phyloP scores from a whole-genome alignment of 2,797 vertebrate genomes.

The Notolepis coatsorum region DNA sequence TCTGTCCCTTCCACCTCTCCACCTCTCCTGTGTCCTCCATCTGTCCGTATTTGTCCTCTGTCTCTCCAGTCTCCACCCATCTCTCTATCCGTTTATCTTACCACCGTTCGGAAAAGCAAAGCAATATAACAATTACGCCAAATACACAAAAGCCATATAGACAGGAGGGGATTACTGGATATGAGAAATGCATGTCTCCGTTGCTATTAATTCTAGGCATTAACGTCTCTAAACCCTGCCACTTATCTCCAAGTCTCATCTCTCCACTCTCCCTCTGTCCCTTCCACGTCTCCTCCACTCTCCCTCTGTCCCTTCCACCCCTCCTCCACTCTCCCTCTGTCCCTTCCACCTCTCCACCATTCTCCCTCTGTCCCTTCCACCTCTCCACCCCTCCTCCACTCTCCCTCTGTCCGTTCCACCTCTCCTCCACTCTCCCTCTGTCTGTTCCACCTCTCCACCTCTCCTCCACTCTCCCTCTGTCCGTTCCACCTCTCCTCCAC shows the following conservation, averaged over 20 bases:
- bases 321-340: no score
- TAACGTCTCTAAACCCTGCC: constrained; percentile 28
- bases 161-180: constrained; percentile 42
- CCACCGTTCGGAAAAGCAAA: constrained; percentile 21
- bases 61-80: constrained; percentile 6
- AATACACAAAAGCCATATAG: constrained; percentile 40
- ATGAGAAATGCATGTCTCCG: constrained; percentile 25
- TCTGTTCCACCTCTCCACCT: no score
- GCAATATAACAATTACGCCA: background rate
- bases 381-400: no score
- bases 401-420: no score
- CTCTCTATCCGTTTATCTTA: background rate
- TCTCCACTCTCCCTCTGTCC: constrained; percentile 42
- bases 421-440: no score
- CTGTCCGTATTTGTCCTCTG: constrained; percentile 19
- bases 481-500: no score
- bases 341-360: no score
- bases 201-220: constrained; percentile 42
- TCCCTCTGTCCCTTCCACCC: no score
- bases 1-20: background rate
- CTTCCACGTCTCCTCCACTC: no score
- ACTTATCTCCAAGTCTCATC: constrained; percentile 27
- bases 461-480: no score
- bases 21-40: constrained; percentile 22
- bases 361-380: no score